phyloP scores from a whole-genome alignment of 1,140 invertebrate species.

The Globodera ellingtonae region DNA sequence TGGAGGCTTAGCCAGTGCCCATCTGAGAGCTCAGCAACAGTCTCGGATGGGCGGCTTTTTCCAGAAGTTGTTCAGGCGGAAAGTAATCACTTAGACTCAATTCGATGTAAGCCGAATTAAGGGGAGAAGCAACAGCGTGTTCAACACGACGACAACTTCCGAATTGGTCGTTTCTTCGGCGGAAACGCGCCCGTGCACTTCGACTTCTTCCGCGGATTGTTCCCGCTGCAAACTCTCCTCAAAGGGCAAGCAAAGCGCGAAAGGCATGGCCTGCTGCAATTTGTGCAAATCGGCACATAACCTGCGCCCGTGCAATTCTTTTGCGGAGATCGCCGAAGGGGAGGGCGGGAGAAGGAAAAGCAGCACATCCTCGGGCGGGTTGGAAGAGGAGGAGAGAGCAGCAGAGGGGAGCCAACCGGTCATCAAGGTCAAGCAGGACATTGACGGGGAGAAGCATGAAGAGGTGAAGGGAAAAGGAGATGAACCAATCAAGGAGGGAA shows the following conservation, averaged over 20 bases:
- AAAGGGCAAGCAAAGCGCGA: conserved; percentile 3
- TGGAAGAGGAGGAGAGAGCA: not conserved
- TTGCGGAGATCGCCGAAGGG: conserved; percentile 2
- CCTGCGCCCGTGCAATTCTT: conserved; percentile 7
- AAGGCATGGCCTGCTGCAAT: not conserved
- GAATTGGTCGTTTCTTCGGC: conserved; percentile 1
- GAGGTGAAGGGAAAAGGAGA: not conserved
- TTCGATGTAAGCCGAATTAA: not conserved
- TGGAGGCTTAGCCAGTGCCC: conserved; percentile 31
- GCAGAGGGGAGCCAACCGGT: not conserved
- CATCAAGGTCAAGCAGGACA: not conserved
- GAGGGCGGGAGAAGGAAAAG: not conserved
- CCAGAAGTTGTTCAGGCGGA: conserved; percentile 35
- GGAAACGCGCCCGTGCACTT: not conserved
- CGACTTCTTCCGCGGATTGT: conserved; percentile 3
- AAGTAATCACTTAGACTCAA: conserved; percentile 23
- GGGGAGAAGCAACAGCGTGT: conserved; percentile 42
- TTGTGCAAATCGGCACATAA: conserved; percentile 3
- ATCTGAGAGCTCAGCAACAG: conserved; percentile 29
- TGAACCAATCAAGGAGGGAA: too few relatives aligned
- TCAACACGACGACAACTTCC: conserved; percentile 34
- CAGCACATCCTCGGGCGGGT: not conserved
- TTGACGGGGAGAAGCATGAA: not conserved
- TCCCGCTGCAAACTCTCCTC: not conserved
- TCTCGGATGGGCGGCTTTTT: conserved; percentile 40